Conservation (phyloP, 1,140 invertebrate species). For the Hycleus cichorii region DNA sequence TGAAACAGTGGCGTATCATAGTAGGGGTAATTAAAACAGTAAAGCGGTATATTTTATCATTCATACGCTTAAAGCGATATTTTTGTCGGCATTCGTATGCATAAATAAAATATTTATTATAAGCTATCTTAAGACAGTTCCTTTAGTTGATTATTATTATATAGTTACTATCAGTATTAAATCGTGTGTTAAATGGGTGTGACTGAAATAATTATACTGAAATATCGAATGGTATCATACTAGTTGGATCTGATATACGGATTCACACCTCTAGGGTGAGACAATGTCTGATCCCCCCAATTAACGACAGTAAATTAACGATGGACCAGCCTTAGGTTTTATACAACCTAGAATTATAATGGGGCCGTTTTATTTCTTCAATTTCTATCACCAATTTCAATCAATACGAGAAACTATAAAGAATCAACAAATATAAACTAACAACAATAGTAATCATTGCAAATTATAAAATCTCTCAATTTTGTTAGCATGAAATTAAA, state of each 20-base stretch:
- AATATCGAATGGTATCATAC: conserved; percentile 39
- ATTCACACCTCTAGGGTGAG: conserved; percentile 35
- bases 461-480: no score
- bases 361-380: background rate
- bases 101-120: conserved; percentile 27
- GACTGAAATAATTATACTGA: conserved; percentile 42
- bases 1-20: no score
- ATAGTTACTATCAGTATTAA: conserved; percentile 23
- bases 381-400: no score
- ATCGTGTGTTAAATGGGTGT: conserved; percentile 40
- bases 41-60: no score
- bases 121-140: conserved; percentile 2
- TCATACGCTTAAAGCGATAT: no score
- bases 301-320: conserved; percentile 40
- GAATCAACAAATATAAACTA: no score
- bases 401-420: no score
- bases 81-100: conserved; percentile 1
- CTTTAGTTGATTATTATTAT: conserved; percentile 25
- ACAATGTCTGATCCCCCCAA: conserved; percentile 35
- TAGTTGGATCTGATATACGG: conserved; percentile 19
- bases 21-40: no score
- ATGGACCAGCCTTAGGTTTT: conserved; percentile 19
- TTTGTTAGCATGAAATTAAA: no score
- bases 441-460: no score
- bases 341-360: conserved; percentile 27